A percentile compares a stretch with the other conserved stretches of the same genome.
Conservation (phyloP, 2,113 vertebrate genomes). For the Gnathonemus longibarbis region DNA sequence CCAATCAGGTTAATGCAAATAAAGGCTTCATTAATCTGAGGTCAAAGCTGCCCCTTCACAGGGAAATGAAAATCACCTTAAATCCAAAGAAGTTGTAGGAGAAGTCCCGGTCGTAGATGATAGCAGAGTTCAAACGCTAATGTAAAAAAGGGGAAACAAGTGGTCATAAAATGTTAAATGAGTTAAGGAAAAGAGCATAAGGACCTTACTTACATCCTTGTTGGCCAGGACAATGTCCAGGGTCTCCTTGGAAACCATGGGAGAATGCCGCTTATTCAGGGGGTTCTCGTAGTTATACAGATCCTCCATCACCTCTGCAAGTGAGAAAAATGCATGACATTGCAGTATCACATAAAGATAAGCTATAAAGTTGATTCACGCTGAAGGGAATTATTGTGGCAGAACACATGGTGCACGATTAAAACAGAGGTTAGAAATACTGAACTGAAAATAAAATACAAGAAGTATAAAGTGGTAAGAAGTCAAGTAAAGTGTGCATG, state of each 20-base stretch:
- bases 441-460: background rate
- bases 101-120: slow-evolving; percentile 93
- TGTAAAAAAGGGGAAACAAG: background rate
- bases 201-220: slow-evolving; percentile 73
- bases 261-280: slow-evolving; percentile 76
- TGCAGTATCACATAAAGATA: background rate
- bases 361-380: background rate
- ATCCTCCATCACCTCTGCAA: slow-evolving; percentile 90
- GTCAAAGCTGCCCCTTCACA: background rate
- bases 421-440: background rate
- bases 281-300: slow-evolving; percentile 86
- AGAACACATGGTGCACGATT: background rate
- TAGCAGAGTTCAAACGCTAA: slow-evolving; percentile 92
- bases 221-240: slow-evolving; percentile 78
- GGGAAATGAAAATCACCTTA: slow-evolving; percentile 68
- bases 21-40: background rate
- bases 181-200: background rate
- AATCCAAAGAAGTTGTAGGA: slow-evolving; percentile 98
- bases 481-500: background rate
- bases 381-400: background rate
- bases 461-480: background rate
- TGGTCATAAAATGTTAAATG: background rate
- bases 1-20: background rate
- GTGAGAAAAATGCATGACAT: background rate
- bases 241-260: slow-evolving; percentile 86